Evolutionary conservation across 2,113 vertebrate species (phyloP), one percentile per base, ranked within the genome.

Genomic region (Hydrolagus affinis): DNA sequence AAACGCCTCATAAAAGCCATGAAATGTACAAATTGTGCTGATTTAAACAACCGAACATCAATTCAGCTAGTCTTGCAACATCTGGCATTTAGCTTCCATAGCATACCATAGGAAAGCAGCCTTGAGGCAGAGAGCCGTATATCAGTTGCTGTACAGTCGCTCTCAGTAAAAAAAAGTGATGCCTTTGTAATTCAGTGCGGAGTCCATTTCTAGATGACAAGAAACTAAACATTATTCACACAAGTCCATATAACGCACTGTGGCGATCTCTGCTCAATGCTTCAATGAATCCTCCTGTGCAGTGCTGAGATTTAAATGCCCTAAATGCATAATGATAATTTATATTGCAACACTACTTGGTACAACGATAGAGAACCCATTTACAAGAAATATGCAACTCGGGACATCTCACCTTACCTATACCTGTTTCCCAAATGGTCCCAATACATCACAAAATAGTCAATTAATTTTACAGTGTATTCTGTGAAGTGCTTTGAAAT

Each of bases 1-100:
- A 89, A 87, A 88, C 59, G 86, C 83, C 87, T 89, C 87, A 86
- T 88, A 88, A 89, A 89, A 89, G 87, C 76, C 23, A 4, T 88
- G 85, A 88, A 86, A 85, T 83, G 74, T 87, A 89, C 85, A 86
- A 87, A 89, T 85, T 89, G 68, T 88, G 87, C n/a, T 85, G 87
- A 74, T 85, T 87, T 87, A 77, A 87, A 86, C 85, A 85, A 68
- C 7, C 88, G 85, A 87, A 87, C 85, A 87, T 74, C 9, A 21
- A 87, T 15, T 87, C 85, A 87, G 73, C 78, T 69, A 87, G 72
- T 86, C 86, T 70, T 7, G 86, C 86, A 87, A 85, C 86, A 86
- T 87, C 87, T 86, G 77, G 17, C 17, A 25, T 44, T 44, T 44
- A 44, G 44, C 85, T 23, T 30, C 70, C 85, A 85, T 78, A 28